Percentiles rank a stretch among this genome's conserved stretches.
phyloP scores from a whole-genome alignment of 1,140 invertebrate genomes.

The Palaemon carinicauda region DNA sequence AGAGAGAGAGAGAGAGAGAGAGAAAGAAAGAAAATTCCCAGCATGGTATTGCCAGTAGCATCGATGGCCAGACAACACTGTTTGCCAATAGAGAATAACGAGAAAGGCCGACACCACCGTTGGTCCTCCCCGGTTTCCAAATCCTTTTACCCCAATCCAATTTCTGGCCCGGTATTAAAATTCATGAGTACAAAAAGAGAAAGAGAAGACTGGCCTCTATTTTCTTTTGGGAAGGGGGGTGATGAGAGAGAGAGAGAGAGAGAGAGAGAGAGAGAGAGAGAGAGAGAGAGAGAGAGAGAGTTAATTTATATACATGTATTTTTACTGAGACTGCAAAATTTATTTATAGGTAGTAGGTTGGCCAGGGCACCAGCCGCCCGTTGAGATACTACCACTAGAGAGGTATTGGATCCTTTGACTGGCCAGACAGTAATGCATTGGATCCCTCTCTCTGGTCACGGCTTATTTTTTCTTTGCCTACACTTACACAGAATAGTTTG shows the following conservation, averaged over 20 bases:
- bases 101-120: not conserved
- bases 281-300: not conserved
- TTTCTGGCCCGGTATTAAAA: conserved; percentile 40
- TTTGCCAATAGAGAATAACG: conserved; percentile 2
- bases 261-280: not conserved
- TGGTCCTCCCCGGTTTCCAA: conserved; percentile 21
- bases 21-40: not conserved
- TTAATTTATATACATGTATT: no score
- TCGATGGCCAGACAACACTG: not conserved
- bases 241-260: not conserved
- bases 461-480: no score
- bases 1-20: not conserved
- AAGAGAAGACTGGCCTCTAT: not conserved
- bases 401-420: no score
- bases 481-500: no score
- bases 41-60: not conserved
- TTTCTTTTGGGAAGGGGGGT: no score
- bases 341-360: no score
- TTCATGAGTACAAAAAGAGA: conserved; percentile 35
- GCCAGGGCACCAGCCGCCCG: no score
- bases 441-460: no score
- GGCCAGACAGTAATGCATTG: no score
- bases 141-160: conserved; percentile 48
- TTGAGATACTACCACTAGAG: no score
- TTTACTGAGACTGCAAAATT: no score